Conservation (phyloP, 2,888 invertebrate species). For the Pherbina coryleti region DNA sequence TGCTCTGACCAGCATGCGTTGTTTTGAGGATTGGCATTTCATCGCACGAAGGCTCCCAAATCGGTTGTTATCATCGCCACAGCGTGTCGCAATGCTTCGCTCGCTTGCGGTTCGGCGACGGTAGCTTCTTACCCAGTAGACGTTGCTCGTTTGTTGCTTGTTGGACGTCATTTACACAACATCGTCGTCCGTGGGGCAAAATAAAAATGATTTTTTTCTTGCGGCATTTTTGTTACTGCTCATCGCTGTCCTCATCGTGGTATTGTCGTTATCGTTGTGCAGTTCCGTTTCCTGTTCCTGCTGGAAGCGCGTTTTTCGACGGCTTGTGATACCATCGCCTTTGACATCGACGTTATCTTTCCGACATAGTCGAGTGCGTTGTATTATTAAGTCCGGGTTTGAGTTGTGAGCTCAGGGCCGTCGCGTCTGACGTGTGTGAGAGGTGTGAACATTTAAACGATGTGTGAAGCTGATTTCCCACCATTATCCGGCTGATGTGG, state of each 20-base stretch:
- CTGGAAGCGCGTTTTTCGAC: conserved; percentile 31
- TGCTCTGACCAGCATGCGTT: conserved; percentile 49
- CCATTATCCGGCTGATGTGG: not conserved
- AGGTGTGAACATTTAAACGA: conserved; percentile 51
- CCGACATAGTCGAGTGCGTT: conserved; percentile 29
- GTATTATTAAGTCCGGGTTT: not conserved
- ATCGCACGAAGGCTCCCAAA: conserved; percentile 57
- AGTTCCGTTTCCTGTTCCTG: conserved; percentile 43
- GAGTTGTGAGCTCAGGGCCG: not conserved
- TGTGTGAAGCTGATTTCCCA: conserved; percentile 39
- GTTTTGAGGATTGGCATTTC: conserved; percentile 56
- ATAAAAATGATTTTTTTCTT: conserved; percentile 39
- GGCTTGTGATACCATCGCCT: conserved; percentile 39
- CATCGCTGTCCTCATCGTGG: conserved; percentile 1
- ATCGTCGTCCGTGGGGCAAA: conserved; percentile 39
- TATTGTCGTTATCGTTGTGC: conserved; percentile 43
- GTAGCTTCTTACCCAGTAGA: not conserved
- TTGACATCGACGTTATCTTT: conserved; percentile 42
- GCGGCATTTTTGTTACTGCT: conserved; percentile 27
- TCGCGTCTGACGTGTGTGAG: conserved; percentile 23
- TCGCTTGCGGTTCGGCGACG: conserved; percentile 41
- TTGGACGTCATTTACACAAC: not conserved
- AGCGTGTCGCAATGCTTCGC: not conserved
- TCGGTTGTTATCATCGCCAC: conserved; percentile 51
- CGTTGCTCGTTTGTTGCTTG: conserved; percentile 1